phyloP scores from a whole-genome alignment of 1,140 invertebrate genomes.

The Anastrepha ludens region DNA sequence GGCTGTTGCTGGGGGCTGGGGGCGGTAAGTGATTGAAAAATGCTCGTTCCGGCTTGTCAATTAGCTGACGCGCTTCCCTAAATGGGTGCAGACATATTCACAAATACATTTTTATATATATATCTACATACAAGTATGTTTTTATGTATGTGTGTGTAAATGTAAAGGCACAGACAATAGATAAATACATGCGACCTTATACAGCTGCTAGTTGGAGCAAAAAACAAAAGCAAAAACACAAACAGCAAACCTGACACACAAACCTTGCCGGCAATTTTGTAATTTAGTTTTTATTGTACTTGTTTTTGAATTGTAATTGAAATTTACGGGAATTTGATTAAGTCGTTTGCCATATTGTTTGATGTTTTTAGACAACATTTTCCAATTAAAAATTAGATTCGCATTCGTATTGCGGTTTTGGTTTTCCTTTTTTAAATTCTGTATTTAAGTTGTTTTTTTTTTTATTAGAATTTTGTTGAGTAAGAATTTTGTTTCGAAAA shows the following conservation, averaged over 20 bases:
- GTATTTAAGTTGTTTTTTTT: not conserved
- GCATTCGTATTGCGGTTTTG: not conserved
- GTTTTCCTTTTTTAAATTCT: not conserved
- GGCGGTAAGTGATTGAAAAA: constrained; percentile 13
- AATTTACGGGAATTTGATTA: constrained; percentile 53
- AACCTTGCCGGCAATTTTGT: constrained; percentile 11
- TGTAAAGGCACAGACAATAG: not conserved
- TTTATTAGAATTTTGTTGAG: not conserved
- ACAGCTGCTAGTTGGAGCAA: not conserved
- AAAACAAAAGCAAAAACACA: not conserved
- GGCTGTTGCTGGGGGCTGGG: not conserved
- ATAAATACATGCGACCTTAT: not conserved
- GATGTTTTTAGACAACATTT: constrained; percentile 46
- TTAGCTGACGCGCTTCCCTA: constrained; percentile 48
- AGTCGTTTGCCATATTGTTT: constrained; percentile 43
- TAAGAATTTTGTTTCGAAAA: no score
- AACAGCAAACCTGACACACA: not conserved
- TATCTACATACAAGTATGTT: not conserved
- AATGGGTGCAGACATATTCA: not conserved
- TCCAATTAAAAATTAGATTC: constrained; percentile 26
- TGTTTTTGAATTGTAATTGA: constrained; percentile 38
- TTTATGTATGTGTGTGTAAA: not conserved
- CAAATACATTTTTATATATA: not conserved
- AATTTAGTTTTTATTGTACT: not conserved
- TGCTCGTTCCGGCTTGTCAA: constrained; percentile 44